Evolutionary conservation across 2,797 vertebrate genomes (phyloP), one percentile per base, ranked within the genome.

Genomic region (Tokudaia muenninki): DNA sequence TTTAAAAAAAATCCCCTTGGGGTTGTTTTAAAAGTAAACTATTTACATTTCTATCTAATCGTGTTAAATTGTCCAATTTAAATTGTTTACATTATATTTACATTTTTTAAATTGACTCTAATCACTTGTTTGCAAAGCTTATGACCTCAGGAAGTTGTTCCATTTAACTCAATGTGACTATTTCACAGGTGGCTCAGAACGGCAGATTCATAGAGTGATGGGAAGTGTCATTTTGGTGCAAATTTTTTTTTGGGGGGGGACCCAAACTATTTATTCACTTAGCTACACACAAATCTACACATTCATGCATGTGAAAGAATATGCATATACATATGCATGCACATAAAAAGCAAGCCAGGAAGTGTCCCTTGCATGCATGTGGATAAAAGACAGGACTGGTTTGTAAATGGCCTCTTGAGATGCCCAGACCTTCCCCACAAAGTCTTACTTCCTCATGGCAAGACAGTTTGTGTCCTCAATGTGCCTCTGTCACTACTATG

Each of bases 1-100:
- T 50, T 13, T 19, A 94, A 92, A 94, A 91, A 91, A 74, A 70
- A 67, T 61, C 6, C 6, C 86, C 19, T 91, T 50, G 81, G 34
- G 34, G 12, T 41, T 61, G 8, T 96, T 96, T 94, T 92, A 22
- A 65, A 94, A 84, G 91, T 90, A 92, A 93, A 88, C 7, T 14
- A 17, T 65, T 82, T 41, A 41, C 10, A 52, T 84, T 78, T 72
- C 11, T n/a, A 3, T 29, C 22, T 1, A 59, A 55, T 29, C 44
- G 4, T 41, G 87, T 90, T 72, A 77, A 74, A 87, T 41, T 41
- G 29, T 81, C 22, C 57, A 65, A 55, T 37, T 96, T 77, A 65
- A 92, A 81, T 55, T 72, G 6, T 41, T 95, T 70, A 22, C 29
- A 29, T 57, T 67, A 59, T 92, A 86, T 57, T 96, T 82, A 94